These are phyloP conservation scores for Amblyjoppa fuscipennis DNA, from an alignment of 2,888 invertebrate species.

Conservation along the genomic window DNA sequence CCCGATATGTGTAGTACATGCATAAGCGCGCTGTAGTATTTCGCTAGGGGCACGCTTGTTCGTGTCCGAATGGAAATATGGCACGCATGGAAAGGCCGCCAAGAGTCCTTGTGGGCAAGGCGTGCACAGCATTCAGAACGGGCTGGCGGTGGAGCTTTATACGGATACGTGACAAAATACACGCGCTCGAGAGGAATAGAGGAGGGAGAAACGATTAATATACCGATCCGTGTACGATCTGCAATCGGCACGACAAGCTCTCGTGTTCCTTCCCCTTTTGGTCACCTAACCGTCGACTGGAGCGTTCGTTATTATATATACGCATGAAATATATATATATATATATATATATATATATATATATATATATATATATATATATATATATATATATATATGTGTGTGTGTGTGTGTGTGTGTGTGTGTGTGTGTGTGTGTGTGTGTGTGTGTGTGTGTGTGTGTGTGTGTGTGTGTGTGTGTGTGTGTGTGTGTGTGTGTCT, in stretches of 20 bases:
- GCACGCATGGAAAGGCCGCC: constrained; percentile 62
- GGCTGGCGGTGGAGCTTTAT: background rate
- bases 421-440: too few species aligned
- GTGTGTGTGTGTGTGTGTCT: too few species aligned
- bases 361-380: too few species aligned
- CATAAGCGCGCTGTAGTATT: background rate
- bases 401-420: too few species aligned
- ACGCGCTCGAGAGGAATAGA: background rate
- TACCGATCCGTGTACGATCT: background rate
- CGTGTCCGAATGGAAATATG: constrained; percentile 52
- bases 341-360: too few species aligned
- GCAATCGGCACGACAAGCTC: background rate
- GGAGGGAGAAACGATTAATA: background rate
- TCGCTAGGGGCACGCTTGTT: constrained; percentile 4
- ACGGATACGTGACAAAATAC: background rate
- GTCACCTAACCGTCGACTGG: background rate
- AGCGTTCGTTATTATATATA: background rate
- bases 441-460: too few species aligned
- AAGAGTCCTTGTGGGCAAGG: constrained; percentile 58
- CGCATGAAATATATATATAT: too few species aligned
- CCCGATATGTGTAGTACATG: background rate
- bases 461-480: too few species aligned
- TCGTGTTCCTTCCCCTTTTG: background rate
- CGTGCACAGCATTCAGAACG: constrained; percentile 12
- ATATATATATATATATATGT: too few species aligned